phyloP scores from a whole-genome alignment of 2,113 vertebrate genomes.

The Smithornis capensis region DNA sequence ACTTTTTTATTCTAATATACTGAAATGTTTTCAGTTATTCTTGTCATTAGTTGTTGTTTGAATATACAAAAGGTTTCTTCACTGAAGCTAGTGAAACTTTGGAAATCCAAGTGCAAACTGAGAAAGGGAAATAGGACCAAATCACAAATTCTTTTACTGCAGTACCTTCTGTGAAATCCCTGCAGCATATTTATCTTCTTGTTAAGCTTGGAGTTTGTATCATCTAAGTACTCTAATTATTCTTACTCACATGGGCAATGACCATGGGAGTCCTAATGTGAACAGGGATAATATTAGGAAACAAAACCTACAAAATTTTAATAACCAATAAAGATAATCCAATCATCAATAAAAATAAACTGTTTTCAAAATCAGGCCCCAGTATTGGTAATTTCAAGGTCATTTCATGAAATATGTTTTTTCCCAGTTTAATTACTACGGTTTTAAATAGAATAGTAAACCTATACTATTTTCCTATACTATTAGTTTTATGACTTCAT shows the following conservation, averaged over 20 bases:
- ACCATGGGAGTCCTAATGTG: neutral
- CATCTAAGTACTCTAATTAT: neutral
- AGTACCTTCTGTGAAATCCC: neutral
- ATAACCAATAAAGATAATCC: neutral
- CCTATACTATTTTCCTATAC: neutral
- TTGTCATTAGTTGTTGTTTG: neutral
- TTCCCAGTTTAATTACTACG: neutral
- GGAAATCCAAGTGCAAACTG: neutral
- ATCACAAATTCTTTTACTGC: neutral
- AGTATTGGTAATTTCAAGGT: conserved; percentile 17
- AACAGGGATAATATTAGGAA: neutral
- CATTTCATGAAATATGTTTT: neutral
- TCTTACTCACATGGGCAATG: neutral
- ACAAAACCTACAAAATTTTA: neutral
- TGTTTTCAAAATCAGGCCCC: neutral
- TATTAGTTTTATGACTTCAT: conserved; percentile 6
- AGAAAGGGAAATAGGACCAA: neutral
- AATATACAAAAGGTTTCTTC: neutral
- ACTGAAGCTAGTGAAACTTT: neutral
- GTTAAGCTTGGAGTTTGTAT: neutral
- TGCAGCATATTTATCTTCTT: neutral
- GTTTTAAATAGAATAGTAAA: conserved; percentile 43
- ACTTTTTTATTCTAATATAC: neutral
- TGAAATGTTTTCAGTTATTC: neutral
- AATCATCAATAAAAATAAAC: neutral